Conservation (phyloP, 1,140 invertebrate genomes). For the Ceratina japonica region DNA sequence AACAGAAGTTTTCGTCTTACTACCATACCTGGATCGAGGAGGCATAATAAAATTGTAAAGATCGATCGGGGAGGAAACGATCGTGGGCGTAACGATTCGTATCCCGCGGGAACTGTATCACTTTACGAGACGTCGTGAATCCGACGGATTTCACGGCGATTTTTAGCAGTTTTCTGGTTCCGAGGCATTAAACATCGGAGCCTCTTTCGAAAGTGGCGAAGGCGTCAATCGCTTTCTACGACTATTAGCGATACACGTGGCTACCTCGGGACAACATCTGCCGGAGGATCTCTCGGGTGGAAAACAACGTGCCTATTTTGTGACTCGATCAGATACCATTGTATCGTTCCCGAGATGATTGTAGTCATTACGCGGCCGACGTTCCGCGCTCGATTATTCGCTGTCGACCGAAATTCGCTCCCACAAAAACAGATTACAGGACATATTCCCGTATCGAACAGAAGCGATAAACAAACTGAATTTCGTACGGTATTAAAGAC, state of each 20-base stretch:
- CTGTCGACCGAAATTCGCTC: slow-evolving; percentile 48
- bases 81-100: slow-evolving; percentile 42
- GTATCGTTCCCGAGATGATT: slow-evolving; percentile 73
- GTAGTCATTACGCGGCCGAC: slow-evolving; percentile 72
- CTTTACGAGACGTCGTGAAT: slow-evolving; percentile 31
- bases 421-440: slow-evolving; percentile 28
- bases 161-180: slow-evolving; percentile 43
- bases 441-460: not conserved
- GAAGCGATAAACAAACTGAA: not conserved
- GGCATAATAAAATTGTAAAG: slow-evolving; percentile 64
- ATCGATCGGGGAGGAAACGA: not conserved
- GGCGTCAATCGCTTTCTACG: slow-evolving; percentile 46
- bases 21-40: slow-evolving; percentile 56
- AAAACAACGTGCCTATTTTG: slow-evolving; percentile 71
- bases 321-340: slow-evolving; percentile 74
- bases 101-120: slow-evolving; percentile 14
- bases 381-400: slow-evolving; percentile 69
- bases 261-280: slow-evolving; percentile 68
- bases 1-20: slow-evolving; percentile 66
- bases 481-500: not conserved
- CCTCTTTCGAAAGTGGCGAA: slow-evolving; percentile 9
- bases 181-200: not conserved
- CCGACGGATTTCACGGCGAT: slow-evolving; percentile 60
- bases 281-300: slow-evolving; percentile 61
- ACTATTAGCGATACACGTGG: slow-evolving; percentile 30